Conservation (phyloP, 2,797 vertebrate genomes). For the Pelochelys cantorii region DNA sequence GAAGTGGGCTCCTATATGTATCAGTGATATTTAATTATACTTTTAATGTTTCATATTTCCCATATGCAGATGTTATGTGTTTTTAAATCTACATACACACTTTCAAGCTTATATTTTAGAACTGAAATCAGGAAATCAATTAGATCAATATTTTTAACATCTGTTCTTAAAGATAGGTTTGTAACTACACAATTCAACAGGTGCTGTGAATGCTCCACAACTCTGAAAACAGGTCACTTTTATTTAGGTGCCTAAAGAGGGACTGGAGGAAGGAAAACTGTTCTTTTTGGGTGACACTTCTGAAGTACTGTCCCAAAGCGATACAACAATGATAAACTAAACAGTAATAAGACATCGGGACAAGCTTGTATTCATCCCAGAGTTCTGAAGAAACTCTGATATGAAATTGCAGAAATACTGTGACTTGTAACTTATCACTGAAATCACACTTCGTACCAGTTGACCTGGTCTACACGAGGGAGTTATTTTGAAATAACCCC, state of each 20-base stretch:
- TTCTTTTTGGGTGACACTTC: background rate
- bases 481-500: too few species aligned
- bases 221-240: background rate
- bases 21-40: background rate
- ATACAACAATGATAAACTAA: background rate
- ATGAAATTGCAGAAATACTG: background rate
- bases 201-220: background rate
- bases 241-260: background rate
- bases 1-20: background rate
- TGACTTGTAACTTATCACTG: background rate
- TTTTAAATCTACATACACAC: fast-evolving
- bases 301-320: background rate
- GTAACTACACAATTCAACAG: background rate
- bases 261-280: background rate
- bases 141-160: background rate
- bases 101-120: background rate
- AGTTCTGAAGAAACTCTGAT: background rate
- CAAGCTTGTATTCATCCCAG: background rate
- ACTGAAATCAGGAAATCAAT: background rate
- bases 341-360: background rate
- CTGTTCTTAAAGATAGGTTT: background rate
- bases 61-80: background rate
- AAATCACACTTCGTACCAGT: background rate
- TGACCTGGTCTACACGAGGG: background rate
- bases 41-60: background rate